Evolutionary conservation across 2,888 invertebrate species (phyloP).

Genomic region (Agonopterix arenella): DNA sequence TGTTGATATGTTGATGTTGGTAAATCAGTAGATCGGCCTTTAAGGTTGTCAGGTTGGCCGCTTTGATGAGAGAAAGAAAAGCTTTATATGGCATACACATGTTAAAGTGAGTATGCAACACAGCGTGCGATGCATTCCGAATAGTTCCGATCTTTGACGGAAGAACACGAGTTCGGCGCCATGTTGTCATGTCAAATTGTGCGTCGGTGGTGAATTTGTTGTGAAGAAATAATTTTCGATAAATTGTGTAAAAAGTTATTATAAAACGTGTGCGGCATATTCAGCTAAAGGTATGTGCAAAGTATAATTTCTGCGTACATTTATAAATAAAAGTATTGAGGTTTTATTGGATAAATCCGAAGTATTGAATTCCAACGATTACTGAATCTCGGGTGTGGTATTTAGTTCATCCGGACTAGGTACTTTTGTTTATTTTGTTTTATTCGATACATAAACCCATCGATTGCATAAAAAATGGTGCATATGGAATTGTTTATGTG

Average conservation of each 20-base stretch:
- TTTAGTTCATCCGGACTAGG: slow-evolving; percentile 50
- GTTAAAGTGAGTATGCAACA: slow-evolving; percentile 14
- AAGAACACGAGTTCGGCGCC: slow-evolving; percentile 44
- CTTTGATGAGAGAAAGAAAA: slow-evolving; percentile 20
- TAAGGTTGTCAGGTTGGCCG: slow-evolving; percentile 21
- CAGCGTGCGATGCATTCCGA: slow-evolving; percentile 21
- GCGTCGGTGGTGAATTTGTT: slow-evolving; percentile 48
- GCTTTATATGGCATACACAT: slow-evolving; percentile 6
- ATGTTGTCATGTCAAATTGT: slow-evolving; percentile 66
- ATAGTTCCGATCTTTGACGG: slow-evolving; percentile 27
- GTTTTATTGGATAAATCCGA: background rate
- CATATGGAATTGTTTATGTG: slow-evolving; percentile 30
- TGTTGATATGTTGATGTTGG: slow-evolving; percentile 7
- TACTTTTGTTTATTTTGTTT: slow-evolving; percentile 64
- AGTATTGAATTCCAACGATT: background rate
- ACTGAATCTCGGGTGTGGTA: slow-evolving; percentile 52
- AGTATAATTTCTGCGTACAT: background rate
- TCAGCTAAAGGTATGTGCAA: slow-evolving; percentile 43
- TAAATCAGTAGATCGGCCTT: slow-evolving; percentile 24
- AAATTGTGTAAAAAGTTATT: background rate
- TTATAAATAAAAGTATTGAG: background rate
- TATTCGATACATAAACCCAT: slow-evolving; percentile 30
- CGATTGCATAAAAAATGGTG: slow-evolving; percentile 29
- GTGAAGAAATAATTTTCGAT: slow-evolving; percentile 26
- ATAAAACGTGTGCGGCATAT: slow-evolving; percentile 33